These are phyloP conservation scores for Ammodramus savannarum DNA, from an alignment of 2,113 vertebrate species.

Conservation along the genomic window DNA sequence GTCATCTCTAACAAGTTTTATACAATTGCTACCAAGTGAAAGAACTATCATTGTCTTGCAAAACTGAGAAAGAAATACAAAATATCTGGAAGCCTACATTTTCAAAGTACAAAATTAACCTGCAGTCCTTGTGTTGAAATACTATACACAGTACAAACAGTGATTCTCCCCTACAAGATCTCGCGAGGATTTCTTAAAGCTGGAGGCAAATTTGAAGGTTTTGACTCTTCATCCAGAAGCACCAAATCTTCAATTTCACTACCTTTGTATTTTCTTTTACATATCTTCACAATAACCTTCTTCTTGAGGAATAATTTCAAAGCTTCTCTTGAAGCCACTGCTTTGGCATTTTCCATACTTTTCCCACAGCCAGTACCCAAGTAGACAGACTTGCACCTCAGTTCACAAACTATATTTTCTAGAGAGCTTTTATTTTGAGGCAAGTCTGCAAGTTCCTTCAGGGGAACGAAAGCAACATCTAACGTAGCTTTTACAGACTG, in stretches of 20 bases:
- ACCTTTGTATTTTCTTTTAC: constrained; percentile 87
- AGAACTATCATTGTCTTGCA: constrained; percentile 74
- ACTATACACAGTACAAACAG: constrained; percentile 46
- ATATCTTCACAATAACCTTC: constrained; percentile 92
- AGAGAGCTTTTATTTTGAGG: constrained; percentile 89
- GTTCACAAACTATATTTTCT: constrained; percentile 95
- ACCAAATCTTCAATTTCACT: constrained; percentile 92
- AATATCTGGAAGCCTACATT: constrained; percentile 74
- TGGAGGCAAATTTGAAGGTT: constrained; percentile 87
- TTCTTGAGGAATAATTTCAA: constrained; percentile 94
- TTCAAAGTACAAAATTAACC: constrained; percentile 74
- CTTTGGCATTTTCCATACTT: constrained; percentile 88
- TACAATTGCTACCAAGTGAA: constrained; percentile 74
- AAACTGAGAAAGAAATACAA: constrained; percentile 81
- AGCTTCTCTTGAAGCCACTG: constrained; percentile 94
- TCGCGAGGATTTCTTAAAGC: constrained; percentile 90
- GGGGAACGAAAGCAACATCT: constrained; percentile 89
- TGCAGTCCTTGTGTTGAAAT: constrained; percentile 64
- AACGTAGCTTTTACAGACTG: constrained; percentile 91
- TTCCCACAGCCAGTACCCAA: constrained; percentile 95
- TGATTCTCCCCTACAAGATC: constrained; percentile 59
- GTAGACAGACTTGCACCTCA: constrained; percentile 92
- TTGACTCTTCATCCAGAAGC: constrained; percentile 88
- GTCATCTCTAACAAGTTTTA: constrained; percentile 71
- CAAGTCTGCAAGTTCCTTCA: constrained; percentile 92